Percentiles rank a stretch among this genome's conserved stretches.
Conservation (phyloP, 2,113 vertebrate genomes). For the Saguinus imperator region DNA sequence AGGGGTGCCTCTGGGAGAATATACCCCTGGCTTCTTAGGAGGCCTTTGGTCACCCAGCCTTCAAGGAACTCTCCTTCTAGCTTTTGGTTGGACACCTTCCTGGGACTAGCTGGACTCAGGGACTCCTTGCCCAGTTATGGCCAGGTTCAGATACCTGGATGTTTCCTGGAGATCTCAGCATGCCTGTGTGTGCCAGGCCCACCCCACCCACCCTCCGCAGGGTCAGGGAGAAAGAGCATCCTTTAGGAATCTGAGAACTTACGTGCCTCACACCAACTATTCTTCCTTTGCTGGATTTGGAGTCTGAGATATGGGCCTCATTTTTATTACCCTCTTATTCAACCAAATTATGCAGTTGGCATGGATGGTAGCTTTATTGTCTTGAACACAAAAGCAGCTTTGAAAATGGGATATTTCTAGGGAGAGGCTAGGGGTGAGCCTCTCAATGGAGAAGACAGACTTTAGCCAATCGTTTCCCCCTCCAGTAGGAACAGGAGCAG, state of each 20-base stretch:
- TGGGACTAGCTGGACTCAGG: neutral
- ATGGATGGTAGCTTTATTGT: slow-evolving; percentile 45
- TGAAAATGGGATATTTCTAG: slow-evolving; percentile 28
- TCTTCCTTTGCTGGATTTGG: slow-evolving; percentile 11
- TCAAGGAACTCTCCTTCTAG: neutral
- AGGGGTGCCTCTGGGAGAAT: neutral
- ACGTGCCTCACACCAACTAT: fast-evolving
- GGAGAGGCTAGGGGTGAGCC: neutral
- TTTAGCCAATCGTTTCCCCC: neutral
- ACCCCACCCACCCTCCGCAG: neutral
- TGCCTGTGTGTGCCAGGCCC: neutral
- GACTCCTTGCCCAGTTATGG: neutral
- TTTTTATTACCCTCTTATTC: slow-evolving; percentile 60
- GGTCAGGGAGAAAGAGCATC: neutral
- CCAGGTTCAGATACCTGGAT: neutral
- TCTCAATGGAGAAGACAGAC: neutral
- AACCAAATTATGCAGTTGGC: neutral
- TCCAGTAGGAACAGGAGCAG: slow-evolving; percentile 27
- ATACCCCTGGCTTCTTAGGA: neutral
- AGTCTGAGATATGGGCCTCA: neutral
- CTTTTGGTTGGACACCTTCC: neutral
- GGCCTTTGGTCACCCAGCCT: neutral
- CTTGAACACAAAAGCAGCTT: slow-evolving; percentile 27
- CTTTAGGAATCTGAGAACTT: neutral
- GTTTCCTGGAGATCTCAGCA: neutral